Conservation (phyloP, 2,888 invertebrate species). For the Drosophila setosimentum region DNA sequence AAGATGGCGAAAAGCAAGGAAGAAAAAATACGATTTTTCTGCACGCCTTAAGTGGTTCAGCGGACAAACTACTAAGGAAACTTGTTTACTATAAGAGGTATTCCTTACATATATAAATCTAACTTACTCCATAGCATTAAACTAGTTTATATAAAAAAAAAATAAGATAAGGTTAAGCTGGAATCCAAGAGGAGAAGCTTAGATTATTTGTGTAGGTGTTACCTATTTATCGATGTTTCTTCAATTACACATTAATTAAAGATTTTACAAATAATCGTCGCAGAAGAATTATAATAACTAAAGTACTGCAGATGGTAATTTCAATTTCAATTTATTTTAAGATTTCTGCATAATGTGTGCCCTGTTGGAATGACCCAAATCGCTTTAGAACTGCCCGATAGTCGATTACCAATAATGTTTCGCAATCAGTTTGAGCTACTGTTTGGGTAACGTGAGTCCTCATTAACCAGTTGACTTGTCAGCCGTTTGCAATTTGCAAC, state of each 20-base stretch:
- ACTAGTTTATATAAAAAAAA: neutral
- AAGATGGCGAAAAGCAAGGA: neutral
- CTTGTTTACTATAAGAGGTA: neutral
- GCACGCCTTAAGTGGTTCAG: slow-evolving; percentile 27
- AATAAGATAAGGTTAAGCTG: neutral
- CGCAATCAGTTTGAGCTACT: slow-evolving; percentile 19
- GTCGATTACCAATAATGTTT: slow-evolving; percentile 12
- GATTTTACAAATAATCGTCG: neutral
- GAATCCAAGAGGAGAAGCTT: neutral
- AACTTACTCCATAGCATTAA: neutral
- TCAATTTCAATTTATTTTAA: neutral
- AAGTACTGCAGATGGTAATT: neutral
- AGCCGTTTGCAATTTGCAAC: slow-evolving; percentile 33
- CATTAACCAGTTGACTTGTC: slow-evolving; percentile 30
- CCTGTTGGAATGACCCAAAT: neutral
- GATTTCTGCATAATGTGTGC: neutral
- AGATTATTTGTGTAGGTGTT: neutral
- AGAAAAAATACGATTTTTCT: slow-evolving; percentile 11
- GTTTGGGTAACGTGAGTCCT: slow-evolving; percentile 17
- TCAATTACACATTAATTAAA: neutral
- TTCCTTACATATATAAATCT: neutral
- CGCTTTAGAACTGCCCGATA: neutral
- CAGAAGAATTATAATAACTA: neutral
- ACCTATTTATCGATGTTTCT: too few species aligned
- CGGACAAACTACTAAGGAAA: neutral